A percentile compares a stretch with the other conserved stretches of the same genome.
phyloP scores from a whole-genome alignment of 2,797 vertebrate genomes.

The Diglossa cyanea region DNA sequence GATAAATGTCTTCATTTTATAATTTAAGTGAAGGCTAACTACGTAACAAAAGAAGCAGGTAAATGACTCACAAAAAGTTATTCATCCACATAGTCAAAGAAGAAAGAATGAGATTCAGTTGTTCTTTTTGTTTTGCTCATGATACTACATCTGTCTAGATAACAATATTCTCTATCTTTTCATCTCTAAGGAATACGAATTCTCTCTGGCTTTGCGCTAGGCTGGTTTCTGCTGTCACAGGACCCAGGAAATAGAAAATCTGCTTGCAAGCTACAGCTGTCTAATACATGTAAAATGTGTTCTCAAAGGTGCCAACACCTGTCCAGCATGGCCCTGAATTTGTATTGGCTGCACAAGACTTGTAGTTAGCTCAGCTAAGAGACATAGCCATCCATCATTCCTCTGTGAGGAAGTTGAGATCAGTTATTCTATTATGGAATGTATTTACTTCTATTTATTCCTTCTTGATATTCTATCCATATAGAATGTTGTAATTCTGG shows the following conservation, averaged over 20 bases:
- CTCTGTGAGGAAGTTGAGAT: background rate
- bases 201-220: background rate
- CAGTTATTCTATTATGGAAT: background rate
- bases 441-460: background rate
- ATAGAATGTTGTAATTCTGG: background rate
- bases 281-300: background rate
- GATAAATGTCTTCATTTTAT: background rate
- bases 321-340: background rate
- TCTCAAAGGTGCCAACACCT: background rate
- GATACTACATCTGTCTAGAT: background rate
- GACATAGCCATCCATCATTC: background rate
- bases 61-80: background rate
- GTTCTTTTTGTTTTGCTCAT: background rate
- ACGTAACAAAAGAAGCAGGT: background rate
- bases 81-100: background rate
- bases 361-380: background rate
- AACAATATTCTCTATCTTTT: background rate
- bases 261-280: background rate
- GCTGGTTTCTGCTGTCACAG: background rate
- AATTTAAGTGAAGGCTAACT: background rate
- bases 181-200: background rate
- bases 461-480: background rate
- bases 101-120: background rate
- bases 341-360: background rate
- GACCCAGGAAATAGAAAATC: background rate